Percentiles rank a stretch among this genome's conserved stretches.
Evolutionary conservation across 2,888 invertebrate genomes (phyloP).

Genomic region (Apamea monoglypha): DNA sequence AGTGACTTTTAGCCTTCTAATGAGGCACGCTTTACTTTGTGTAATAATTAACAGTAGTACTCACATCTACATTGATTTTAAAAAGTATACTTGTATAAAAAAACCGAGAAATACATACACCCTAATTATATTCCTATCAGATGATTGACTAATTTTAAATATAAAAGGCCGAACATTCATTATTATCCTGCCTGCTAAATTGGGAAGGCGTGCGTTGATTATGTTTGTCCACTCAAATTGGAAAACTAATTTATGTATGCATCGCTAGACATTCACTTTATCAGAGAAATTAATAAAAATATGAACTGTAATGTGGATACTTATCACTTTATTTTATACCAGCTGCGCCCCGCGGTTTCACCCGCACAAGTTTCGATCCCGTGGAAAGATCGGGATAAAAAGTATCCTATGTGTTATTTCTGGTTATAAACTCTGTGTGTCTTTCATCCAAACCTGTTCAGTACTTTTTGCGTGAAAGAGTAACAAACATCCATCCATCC

Average conservation of each 20-base stretch:
- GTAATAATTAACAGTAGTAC: too few relatives aligned
- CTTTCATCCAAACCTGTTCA: too few relatives aligned
- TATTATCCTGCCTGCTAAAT: slow-evolving; percentile 11
- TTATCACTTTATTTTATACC: too few relatives aligned
- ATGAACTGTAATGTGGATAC: neutral
- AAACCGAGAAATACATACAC: neutral
- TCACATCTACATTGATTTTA: neutral
- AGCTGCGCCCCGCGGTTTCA: too few relatives aligned
- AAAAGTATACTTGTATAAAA: neutral
- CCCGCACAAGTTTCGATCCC: too few relatives aligned
- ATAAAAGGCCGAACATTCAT: slow-evolving; percentile 24
- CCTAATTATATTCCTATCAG: neutral
- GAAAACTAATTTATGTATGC: neutral
- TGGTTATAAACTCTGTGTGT: too few relatives aligned
- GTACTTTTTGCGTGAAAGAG: too few relatives aligned
- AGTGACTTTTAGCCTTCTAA: too few relatives aligned
- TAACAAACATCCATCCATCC: too few relatives aligned
- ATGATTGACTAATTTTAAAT: slow-evolving; percentile 21
- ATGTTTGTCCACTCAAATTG: slow-evolving; percentile 35
- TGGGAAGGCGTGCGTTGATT: slow-evolving; percentile 16
- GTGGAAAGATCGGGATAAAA: too few relatives aligned
- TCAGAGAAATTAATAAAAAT: neutral
- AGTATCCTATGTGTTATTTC: too few relatives aligned
- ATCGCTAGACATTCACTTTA: neutral
- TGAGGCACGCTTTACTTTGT: too few relatives aligned